Percentiles rank a stretch among this genome's conserved stretches.
phyloP scores from a whole-genome alignment of 2,888 invertebrate genomes.

The Villa cingulata region DNA sequence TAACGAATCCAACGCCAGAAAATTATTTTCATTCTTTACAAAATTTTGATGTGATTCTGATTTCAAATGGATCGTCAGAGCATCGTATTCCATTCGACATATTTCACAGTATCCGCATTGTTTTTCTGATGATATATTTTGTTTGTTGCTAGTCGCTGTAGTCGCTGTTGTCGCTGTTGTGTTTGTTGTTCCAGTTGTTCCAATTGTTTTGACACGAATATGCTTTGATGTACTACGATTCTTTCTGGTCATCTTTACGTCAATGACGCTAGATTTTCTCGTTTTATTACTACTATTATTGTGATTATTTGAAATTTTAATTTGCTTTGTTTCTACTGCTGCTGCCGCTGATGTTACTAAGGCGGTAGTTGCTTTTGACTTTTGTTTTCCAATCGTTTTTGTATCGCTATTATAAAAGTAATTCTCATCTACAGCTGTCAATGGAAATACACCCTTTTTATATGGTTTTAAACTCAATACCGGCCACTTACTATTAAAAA shows the following conservation, averaged over 20 bases:
- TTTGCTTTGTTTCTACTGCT: too few species aligned
- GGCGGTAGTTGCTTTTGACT: neutral
- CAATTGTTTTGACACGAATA: slow-evolving; percentile 2
- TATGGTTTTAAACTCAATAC: slow-evolving; percentile 24
- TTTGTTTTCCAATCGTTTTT: neutral
- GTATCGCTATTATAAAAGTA: neutral
- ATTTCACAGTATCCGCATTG: slow-evolving; percentile 65
- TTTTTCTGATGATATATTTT: slow-evolving; percentile 25
- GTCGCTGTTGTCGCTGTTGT: slow-evolving; percentile 18
- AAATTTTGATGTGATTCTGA: slow-evolving; percentile 61
- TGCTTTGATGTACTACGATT: slow-evolving; percentile 21
- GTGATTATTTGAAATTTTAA: neutral
- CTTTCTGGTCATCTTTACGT: slow-evolving; percentile 28
- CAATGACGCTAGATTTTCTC: neutral
- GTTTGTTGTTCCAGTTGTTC: slow-evolving; percentile 14
- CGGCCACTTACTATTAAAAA: slow-evolving; percentile 33
- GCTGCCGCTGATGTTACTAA: too few species aligned
- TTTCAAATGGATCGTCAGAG: slow-evolving; percentile 54
- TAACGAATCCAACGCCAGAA: slow-evolving; percentile 57
- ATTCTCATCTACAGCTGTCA: neutral
- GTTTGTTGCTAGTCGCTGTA: slow-evolving; percentile 8
- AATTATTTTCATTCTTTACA: slow-evolving; percentile 60
- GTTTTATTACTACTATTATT: too few species aligned
- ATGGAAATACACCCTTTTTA: neutral
- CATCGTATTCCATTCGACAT: slow-evolving; percentile 60